Conservation (phyloP, 2,113 vertebrate species). For the Melanotaenia duboulayi region DNA sequence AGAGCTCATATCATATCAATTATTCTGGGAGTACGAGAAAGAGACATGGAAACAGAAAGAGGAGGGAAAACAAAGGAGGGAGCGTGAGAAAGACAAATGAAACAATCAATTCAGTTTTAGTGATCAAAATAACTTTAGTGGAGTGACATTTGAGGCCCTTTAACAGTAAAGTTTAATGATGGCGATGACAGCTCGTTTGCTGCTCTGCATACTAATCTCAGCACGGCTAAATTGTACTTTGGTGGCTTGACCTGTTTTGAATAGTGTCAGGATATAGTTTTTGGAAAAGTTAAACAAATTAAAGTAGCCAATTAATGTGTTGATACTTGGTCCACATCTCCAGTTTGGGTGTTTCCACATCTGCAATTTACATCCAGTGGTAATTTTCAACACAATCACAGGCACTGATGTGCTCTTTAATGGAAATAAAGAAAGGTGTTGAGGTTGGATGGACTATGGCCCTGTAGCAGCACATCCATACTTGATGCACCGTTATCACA, state of each 20-base stretch:
- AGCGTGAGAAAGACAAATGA: conserved; percentile 44
- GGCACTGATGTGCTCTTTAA: no score
- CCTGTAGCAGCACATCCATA: neutral
- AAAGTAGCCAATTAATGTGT: no score
- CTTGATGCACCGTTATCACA: neutral
- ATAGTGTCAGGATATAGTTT: neutral
- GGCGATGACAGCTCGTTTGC: conserved; percentile 3
- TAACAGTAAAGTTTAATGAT: conserved; percentile 21
- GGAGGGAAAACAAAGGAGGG: conserved; percentile 18
- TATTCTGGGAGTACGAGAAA: conserved; percentile 55
- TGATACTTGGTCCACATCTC: no score
- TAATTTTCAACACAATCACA: no score
- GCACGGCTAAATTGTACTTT: neutral
- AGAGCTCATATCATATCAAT: conserved; percentile 75
- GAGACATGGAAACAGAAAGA: conserved; percentile 18
- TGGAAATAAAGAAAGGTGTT: no score
- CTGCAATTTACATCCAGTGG: no score
- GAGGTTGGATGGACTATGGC: neutral
- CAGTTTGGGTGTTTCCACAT: no score
- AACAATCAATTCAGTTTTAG: conserved; percentile 46
- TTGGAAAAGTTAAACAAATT: no score
- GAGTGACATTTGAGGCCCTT: conserved; percentile 37
- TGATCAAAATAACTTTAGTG: conserved; percentile 39
- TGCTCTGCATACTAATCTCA: neutral
- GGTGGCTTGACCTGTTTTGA: neutral